Conservation (phyloP, 2,797 vertebrate species). For the Buphagus erythrorhynchus region DNA sequence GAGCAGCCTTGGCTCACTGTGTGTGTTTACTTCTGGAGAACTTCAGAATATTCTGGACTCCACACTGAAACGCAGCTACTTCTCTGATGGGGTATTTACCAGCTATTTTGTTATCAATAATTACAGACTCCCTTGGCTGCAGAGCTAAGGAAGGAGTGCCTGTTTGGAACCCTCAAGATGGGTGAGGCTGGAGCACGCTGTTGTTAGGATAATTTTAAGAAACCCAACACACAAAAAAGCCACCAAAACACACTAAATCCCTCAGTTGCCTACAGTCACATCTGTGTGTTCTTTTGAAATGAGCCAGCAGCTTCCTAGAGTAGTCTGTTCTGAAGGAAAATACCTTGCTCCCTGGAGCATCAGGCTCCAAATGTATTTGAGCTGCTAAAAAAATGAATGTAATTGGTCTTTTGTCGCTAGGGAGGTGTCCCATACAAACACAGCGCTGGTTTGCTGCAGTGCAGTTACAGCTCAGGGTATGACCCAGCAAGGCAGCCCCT, state of each 20-base stretch:
- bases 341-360: neutral
- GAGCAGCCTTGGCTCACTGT: neutral
- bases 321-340: constrained; percentile 16
- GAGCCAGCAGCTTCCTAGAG: neutral
- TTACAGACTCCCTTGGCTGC: neutral
- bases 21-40: neutral
- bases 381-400: neutral
- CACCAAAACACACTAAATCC: neutral
- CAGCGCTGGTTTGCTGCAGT: neutral
- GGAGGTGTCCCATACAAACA: neutral
- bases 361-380: neutral
- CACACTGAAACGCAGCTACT: neutral
- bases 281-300: neutral
- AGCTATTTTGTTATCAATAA: neutral
- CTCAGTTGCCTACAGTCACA: neutral
- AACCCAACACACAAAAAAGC: neutral
- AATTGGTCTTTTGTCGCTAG: neutral
- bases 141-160: neutral
- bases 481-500: neutral
- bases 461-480: neutral
- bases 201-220: neutral
- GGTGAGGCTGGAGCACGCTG: neutral
- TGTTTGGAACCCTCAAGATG: neutral
- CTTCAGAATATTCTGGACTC: neutral
- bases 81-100: neutral